phyloP scores from a whole-genome alignment of 2,888 invertebrate genomes.

The Troides aeacus region DNA sequence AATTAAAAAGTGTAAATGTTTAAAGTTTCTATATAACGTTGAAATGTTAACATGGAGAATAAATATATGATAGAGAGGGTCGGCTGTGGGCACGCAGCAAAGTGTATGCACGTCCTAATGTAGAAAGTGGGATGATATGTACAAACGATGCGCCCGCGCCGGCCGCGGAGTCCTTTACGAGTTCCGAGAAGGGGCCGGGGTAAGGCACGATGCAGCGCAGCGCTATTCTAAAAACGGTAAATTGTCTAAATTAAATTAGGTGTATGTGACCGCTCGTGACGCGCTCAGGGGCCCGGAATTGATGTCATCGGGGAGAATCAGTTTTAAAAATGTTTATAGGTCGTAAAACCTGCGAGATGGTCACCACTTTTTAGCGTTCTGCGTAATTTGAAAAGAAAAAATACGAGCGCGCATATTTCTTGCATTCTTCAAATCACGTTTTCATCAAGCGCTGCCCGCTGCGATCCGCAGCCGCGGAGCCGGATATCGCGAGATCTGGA shows the following conservation, averaged over 20 bases:
- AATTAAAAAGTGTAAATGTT: no score
- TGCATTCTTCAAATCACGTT: slow-evolving; percentile 30
- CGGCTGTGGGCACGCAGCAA: slow-evolving; percentile 22
- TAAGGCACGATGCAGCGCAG: slow-evolving; percentile 43
- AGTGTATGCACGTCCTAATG: slow-evolving; percentile 43
- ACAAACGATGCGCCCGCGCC: slow-evolving; percentile 50
- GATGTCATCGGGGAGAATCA: slow-evolving; percentile 39
- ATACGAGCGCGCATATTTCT: slow-evolving; percentile 23
- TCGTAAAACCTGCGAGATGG: slow-evolving; percentile 39
- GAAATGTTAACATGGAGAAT: neutral
- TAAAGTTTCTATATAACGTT: no score
- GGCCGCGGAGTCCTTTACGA: slow-evolving; percentile 52
- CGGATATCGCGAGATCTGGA: slow-evolving; percentile 20
- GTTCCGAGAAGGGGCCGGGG: slow-evolving; percentile 58
- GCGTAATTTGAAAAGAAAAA: slow-evolving; percentile 32
- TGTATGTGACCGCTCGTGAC: slow-evolving; percentile 55
- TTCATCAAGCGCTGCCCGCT: slow-evolving; percentile 28
- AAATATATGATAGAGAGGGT: slow-evolving; percentile 7
- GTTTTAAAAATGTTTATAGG: slow-evolving; percentile 33
- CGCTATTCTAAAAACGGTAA: slow-evolving; percentile 58
- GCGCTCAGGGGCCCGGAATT: slow-evolving; percentile 35
- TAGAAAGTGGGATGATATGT: slow-evolving; percentile 58
- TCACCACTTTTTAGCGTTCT: slow-evolving; percentile 36
- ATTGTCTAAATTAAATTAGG: slow-evolving; percentile 65
- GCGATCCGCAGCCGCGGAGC: slow-evolving; percentile 19